Evolutionary conservation across 2,797 vertebrate genomes (phyloP).

Genomic region (Poeciliopsis infans): DNA sequence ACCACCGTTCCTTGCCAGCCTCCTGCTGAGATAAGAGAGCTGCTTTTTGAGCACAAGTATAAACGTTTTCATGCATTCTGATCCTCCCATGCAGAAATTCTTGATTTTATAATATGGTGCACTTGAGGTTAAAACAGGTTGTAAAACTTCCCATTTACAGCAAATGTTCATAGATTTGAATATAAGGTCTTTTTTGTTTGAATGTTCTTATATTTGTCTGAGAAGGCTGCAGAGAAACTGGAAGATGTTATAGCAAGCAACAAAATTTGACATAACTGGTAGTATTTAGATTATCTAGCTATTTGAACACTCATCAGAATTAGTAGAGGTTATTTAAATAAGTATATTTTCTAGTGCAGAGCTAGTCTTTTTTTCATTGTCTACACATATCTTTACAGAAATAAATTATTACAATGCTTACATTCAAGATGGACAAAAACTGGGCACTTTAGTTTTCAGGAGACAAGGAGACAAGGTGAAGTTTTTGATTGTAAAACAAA

Average conservation of each 20-base stretch:
- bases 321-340: neutral
- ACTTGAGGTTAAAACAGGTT: neutral
- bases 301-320: neutral
- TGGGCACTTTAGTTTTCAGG: neutral
- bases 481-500: no score
- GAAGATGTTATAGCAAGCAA: neutral
- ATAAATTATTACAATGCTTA: neutral
- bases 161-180: neutral
- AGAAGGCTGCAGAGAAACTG: neutral
- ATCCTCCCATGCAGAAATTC: neutral
- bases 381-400: neutral
- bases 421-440: neutral
- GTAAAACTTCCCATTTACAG: neutral
- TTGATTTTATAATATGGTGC: neutral
- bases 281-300: neutral
- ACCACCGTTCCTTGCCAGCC: neutral
- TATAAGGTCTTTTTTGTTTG: neutral
- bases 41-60: neutral
- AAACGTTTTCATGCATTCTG: constrained; percentile 1
- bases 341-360: neutral
- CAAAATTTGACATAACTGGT: neutral
- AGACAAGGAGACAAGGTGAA: neutral
- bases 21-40: constrained; percentile 2
- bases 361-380: neutral
- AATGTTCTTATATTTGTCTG: neutral